A percentile compares a stretch with the other conserved stretches of the same genome.
Evolutionary conservation across 2,113 vertebrate genomes (phyloP).

Genomic region (Rhineura floridana): DNA sequence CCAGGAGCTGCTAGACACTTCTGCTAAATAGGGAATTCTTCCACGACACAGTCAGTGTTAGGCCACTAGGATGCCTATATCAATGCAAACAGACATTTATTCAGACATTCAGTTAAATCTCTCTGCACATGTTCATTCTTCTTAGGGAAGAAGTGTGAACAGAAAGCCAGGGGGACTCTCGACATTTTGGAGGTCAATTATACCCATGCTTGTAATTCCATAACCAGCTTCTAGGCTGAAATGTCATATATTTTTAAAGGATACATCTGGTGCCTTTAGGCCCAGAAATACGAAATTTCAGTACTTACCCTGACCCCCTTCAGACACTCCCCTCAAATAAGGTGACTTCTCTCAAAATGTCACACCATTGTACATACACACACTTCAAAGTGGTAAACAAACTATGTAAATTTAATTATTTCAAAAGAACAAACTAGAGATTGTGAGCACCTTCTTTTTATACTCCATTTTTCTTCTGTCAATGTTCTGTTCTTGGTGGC

Average conservation of each 20-base stretch:
- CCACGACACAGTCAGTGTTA: constrained; percentile 53
- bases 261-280: not conserved
- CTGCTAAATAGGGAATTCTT: constrained; percentile 66
- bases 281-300: not conserved
- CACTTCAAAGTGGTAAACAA: not conserved
- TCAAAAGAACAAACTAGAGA: not conserved
- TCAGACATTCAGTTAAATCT: constrained; percentile 58
- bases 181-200: constrained; percentile 35
- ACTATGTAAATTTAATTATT: not conserved
- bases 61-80: constrained; percentile 47
- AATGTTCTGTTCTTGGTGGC: not conserved
- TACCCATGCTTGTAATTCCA: not conserved
- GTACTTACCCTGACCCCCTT: not conserved
- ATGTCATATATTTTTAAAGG: not conserved
- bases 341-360: too few species aligned
- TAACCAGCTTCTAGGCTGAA: not conserved
- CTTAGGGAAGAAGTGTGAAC: not conserved
- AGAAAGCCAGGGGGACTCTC: constrained; percentile 28
- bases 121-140: constrained; percentile 13
- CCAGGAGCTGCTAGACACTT: constrained; percentile 37
- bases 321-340: not conserved
- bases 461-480: not conserved
- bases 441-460: too few species aligned
- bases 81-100: constrained; percentile 49
- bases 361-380: not conserved